phyloP scores from a whole-genome alignment of 2,888 invertebrate species.

The Oxycera nigricornis region DNA sequence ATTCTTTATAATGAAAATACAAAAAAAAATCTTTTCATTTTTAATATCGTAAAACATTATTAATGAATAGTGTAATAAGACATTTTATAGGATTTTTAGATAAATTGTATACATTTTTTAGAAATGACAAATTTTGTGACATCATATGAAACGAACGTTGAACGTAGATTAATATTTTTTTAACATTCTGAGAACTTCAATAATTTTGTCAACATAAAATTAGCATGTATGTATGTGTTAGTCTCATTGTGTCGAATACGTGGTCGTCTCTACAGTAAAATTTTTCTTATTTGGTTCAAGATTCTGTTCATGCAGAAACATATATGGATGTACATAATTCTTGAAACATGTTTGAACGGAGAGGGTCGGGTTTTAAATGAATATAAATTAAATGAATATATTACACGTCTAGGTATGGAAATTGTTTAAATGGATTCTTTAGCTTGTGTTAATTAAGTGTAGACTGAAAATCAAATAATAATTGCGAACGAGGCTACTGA shows the following conservation, averaged over 20 bases:
- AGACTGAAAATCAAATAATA: too few species aligned
- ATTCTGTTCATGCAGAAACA: too few species aligned
- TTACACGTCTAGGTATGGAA: too few species aligned
- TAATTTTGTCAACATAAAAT: constrained; percentile 30
- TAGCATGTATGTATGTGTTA: constrained; percentile 21
- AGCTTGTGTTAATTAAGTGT: too few species aligned
- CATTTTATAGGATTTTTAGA: constrained; percentile 41
- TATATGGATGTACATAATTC: too few species aligned
- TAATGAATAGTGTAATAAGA: constrained; percentile 31
- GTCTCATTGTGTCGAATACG: constrained; percentile 7
- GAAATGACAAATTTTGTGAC: constrained; percentile 40
- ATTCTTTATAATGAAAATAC: constrained; percentile 2
- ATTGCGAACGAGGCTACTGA: too few species aligned
- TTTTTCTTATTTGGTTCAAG: too few species aligned
- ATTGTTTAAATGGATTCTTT: too few species aligned
- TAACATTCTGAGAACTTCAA: constrained; percentile 31
- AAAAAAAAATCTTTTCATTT: constrained; percentile 25
- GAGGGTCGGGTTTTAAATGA: too few species aligned
- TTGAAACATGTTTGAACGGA: too few species aligned
- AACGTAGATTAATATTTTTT: constrained; percentile 33
- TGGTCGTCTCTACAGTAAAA: not conserved
- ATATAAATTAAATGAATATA: too few species aligned
- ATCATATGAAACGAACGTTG: constrained; percentile 12
- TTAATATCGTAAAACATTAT: constrained; percentile 25
- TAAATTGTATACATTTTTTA: constrained; percentile 40